Evolutionary conservation across 2,888 invertebrate species (phyloP).

Genomic region (Agrochola circellaris): DNA sequence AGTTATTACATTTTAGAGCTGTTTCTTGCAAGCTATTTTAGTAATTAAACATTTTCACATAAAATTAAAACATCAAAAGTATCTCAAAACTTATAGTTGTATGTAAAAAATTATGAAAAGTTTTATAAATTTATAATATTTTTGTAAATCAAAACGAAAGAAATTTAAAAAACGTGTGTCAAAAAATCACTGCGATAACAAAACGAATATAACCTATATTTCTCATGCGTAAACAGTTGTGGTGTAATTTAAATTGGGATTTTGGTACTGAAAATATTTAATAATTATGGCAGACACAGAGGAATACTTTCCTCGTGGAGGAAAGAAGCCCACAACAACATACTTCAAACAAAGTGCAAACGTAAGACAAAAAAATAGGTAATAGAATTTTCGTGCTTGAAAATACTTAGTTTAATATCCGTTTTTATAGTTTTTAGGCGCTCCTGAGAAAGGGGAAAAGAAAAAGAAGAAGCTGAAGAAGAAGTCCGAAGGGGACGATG

Average conservation of each 20-base stretch:
- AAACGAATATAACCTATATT: conserved; percentile 75
- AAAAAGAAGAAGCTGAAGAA: conserved; percentile 83
- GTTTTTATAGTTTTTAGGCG: conserved; percentile 81
- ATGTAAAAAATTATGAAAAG: background rate
- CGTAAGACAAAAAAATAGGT: conserved; percentile 71
- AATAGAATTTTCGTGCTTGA: background rate
- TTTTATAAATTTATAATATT: background rate
- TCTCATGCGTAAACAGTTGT: conserved; percentile 69
- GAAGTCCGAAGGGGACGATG: conserved; percentile 84
- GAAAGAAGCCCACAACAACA: conserved; percentile 86
- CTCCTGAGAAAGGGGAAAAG: conserved; percentile 83
- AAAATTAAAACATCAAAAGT: background rate
- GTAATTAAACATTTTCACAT: background rate
- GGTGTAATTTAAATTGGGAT: conserved; percentile 35
- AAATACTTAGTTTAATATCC: conserved; percentile 1
- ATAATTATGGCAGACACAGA: conserved; percentile 84
- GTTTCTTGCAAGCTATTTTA: background rate
- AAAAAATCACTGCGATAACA: conserved; percentile 31
- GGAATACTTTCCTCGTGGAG: conserved; percentile 91
- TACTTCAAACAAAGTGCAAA: conserved; percentile 86
- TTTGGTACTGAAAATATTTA: conserved; percentile 35
- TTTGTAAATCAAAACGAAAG: background rate
- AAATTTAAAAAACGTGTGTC: conserved; percentile 26
- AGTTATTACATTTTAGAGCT: background rate
- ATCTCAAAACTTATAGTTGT: background rate